Evolutionary conservation across 2,113 vertebrate species (phyloP).

Genomic region (Odocoileus hemionus): DNA sequence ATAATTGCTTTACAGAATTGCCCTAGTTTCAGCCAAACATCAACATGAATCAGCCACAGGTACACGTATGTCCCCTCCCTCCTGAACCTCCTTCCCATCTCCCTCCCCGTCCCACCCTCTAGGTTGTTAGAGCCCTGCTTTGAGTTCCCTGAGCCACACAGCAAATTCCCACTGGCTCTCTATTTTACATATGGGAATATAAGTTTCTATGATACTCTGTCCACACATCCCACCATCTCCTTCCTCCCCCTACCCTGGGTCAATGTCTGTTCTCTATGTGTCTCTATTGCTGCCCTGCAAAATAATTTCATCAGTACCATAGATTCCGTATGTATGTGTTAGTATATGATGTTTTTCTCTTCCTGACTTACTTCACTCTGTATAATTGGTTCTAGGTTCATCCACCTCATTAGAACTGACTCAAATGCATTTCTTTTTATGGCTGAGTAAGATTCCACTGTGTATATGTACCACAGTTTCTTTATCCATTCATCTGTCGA

Average conservation of each 20-base stretch:
- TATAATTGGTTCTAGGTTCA: neutral
- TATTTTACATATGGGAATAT: neutral
- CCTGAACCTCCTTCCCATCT: neutral
- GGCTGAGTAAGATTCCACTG: neutral
- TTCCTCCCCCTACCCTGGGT: neutral
- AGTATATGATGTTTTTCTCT: neutral
- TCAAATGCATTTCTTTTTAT: neutral
- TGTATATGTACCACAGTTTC: neutral
- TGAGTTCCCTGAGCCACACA: neutral
- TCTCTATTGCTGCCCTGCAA: neutral
- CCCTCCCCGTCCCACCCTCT: neutral
- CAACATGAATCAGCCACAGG: neutral
- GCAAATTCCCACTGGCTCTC: neutral
- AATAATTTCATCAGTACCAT: neutral
- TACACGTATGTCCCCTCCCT: neutral
- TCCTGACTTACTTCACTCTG: neutral
- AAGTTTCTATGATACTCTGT: neutral
- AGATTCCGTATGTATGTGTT: neutral
- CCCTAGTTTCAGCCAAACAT: neutral
- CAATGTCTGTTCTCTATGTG: neutral
- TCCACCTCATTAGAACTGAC: neutral
- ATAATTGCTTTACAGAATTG: neutral
- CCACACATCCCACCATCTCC: neutral
- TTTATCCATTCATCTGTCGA: neutral
- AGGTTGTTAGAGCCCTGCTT: neutral